Percentiles rank a stretch among this genome's conserved stretches.
phyloP scores from a whole-genome alignment of 2,113 vertebrate species.

The Archilochus colubris region DNA sequence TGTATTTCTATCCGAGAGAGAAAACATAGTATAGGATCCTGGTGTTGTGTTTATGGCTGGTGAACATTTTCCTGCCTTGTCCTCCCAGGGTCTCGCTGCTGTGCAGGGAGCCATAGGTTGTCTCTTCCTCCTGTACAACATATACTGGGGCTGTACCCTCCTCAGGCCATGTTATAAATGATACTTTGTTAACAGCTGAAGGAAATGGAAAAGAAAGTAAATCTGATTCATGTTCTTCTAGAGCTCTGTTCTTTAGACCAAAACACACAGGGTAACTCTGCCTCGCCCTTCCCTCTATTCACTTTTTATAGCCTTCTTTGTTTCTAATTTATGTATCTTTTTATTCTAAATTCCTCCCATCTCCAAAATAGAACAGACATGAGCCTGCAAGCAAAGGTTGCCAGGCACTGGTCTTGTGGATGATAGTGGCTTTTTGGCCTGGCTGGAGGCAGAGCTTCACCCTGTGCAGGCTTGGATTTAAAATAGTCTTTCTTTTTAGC shows the following conservation, averaged over 20 bases:
- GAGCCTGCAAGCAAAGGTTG: slow-evolving; percentile 73
- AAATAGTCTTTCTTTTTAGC: slow-evolving; percentile 73
- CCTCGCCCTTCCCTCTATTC: slow-evolving; percentile 56
- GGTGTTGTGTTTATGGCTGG: background rate
- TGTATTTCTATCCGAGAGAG: background rate
- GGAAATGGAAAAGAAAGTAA: slow-evolving; percentile 40
- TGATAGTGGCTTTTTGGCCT: slow-evolving; percentile 75
- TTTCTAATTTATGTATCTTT: slow-evolving; percentile 55
- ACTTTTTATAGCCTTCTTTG: slow-evolving; percentile 60
- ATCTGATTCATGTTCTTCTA: background rate
- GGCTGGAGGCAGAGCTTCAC: slow-evolving; percentile 70
- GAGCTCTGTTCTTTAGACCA: slow-evolving; percentile 20
- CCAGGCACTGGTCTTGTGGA: slow-evolving; percentile 73
- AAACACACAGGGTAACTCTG: slow-evolving; percentile 53
- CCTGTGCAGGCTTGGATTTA: slow-evolving; percentile 69
- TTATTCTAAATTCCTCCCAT: slow-evolving; percentile 62
- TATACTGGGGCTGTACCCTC: background rate
- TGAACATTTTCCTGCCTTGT: background rate
- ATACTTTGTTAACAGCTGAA: background rate
- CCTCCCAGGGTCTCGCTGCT: background rate
- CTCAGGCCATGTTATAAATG: background rate
- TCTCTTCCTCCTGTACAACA: background rate
- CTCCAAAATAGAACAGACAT: slow-evolving; percentile 76
- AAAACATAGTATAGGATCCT: background rate
- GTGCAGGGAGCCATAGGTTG: background rate